These are phyloP conservation scores for Antrozous pallidus DNA, from an alignment of 2,797 vertebrate species.

Conservation along the genomic window DNA sequence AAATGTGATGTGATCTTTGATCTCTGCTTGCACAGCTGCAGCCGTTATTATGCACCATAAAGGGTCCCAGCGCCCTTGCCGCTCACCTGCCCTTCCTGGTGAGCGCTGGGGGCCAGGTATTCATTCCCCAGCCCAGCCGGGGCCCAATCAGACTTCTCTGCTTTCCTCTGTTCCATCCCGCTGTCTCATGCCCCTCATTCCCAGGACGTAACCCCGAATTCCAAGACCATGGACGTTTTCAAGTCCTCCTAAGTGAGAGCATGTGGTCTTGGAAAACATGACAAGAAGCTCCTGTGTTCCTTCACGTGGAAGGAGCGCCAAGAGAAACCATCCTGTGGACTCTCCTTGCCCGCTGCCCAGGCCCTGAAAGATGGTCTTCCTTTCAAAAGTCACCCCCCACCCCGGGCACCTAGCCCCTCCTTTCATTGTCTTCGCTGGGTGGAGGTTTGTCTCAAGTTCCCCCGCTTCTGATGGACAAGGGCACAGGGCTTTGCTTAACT, in stretches of 20 bases:
- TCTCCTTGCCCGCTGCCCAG: too few relatives aligned
- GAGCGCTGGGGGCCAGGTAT: constrained; percentile 36
- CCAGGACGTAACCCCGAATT: constrained; percentile 46
- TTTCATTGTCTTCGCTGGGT: not conserved
- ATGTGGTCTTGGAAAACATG: not conserved
- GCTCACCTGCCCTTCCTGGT: constrained; percentile 63
- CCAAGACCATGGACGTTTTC: not conserved
- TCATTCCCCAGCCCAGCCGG: not conserved
- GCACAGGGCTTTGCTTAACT: not conserved
- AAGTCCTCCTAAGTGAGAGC: constrained; percentile 33
- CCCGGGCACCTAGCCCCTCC: not conserved
- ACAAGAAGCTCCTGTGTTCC: not conserved
- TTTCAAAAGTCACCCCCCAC: not conserved
- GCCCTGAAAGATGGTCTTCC: not conserved
- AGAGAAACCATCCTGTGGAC: not conserved
- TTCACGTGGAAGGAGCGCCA: not conserved
- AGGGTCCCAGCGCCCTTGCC: constrained; percentile 7
- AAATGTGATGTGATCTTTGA: constrained; percentile 79
- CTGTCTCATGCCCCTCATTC: not conserved
- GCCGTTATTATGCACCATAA: constrained; percentile 61
- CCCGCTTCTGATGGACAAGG: not conserved
- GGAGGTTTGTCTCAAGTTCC: not conserved
- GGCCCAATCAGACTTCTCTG: not conserved
- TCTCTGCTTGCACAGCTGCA: constrained; percentile 78
- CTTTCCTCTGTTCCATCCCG: not conserved